phyloP scores from a whole-genome alignment of 2,113 vertebrate species.

The Alouatta palliata region DNA sequence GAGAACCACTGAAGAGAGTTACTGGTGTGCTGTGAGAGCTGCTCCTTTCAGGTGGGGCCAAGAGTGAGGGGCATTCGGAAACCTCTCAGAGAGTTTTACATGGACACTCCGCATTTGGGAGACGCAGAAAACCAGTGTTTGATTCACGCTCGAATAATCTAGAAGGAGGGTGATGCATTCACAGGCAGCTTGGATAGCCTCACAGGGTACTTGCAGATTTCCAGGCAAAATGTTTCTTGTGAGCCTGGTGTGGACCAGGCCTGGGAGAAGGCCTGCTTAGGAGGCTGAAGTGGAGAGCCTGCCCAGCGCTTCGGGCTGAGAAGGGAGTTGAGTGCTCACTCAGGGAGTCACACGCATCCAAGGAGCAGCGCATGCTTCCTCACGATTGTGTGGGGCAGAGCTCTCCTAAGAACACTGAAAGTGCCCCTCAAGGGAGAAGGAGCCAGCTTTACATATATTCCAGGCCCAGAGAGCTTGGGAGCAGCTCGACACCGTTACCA shows the following conservation, averaged over 20 bases:
- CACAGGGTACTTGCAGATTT: fast-evolving
- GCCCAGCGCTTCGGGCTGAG: background rate
- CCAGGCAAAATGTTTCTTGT: background rate
- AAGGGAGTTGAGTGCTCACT: fast-evolving
- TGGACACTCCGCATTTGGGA: background rate
- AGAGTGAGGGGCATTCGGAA: background rate
- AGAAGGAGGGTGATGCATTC: background rate
- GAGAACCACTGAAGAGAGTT: background rate
- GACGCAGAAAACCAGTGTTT: background rate
- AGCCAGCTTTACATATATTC: background rate
- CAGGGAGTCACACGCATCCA: background rate
- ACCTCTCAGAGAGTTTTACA: background rate
- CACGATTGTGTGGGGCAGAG: background rate
- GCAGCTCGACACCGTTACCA: background rate
- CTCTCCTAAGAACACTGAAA: background rate
- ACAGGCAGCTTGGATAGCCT: background rate
- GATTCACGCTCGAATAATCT: background rate
- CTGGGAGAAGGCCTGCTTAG: background rate
- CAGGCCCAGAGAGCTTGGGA: background rate
- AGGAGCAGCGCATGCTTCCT: background rate
- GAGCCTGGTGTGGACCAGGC: background rate
- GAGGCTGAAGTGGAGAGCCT: background rate
- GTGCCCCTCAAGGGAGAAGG: too few relatives aligned
- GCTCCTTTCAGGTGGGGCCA: background rate
- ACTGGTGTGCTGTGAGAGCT: background rate